Percentiles rank a stretch among this genome's conserved stretches.
phyloP scores from a whole-genome alignment of 2,797 vertebrate species.

The Pseudochaenichthys georgianus region DNA sequence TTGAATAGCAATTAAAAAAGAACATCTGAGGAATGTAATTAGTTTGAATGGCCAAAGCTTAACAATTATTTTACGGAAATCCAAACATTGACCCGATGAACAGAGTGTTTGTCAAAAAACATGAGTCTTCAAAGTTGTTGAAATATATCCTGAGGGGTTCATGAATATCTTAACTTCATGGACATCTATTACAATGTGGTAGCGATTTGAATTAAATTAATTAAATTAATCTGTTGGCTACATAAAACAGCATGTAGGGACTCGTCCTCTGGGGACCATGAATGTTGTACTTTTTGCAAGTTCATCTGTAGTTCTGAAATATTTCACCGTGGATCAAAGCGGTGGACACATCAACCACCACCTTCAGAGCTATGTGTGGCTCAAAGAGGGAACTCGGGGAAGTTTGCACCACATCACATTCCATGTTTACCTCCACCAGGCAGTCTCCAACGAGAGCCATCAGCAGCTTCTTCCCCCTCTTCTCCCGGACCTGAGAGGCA shows the following conservation, averaged over 20 bases:
- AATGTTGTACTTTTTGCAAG: too few relatives aligned
- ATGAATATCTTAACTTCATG: neutral
- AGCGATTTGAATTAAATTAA: too few relatives aligned
- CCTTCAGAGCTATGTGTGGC: neutral
- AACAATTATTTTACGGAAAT: too few relatives aligned
- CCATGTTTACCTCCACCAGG: conserved; percentile 90
- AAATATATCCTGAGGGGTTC: neutral
- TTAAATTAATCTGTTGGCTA: too few relatives aligned
- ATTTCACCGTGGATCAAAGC: neutral
- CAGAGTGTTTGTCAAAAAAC: too few relatives aligned
- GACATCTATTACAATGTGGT: neutral
- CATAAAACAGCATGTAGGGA: too few relatives aligned
- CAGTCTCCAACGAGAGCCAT: conserved; percentile 93
- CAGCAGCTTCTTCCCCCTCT: conserved; percentile 86
- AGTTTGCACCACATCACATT: neutral
- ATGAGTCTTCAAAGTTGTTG: neutral
- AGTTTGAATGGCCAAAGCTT: neutral
- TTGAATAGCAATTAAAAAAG: neutral
- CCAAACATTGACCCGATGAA: too few relatives aligned
- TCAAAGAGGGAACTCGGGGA: neutral
- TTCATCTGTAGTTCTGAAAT: neutral
- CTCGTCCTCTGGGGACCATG: neutral
- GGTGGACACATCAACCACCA: neutral
- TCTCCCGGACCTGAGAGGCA: conserved; percentile 90
- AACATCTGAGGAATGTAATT: neutral